Percentiles rank a stretch among this genome's conserved stretches.
Evolutionary conservation across 2,888 invertebrate species (phyloP).

Genomic region (Busseola fusca): DNA sequence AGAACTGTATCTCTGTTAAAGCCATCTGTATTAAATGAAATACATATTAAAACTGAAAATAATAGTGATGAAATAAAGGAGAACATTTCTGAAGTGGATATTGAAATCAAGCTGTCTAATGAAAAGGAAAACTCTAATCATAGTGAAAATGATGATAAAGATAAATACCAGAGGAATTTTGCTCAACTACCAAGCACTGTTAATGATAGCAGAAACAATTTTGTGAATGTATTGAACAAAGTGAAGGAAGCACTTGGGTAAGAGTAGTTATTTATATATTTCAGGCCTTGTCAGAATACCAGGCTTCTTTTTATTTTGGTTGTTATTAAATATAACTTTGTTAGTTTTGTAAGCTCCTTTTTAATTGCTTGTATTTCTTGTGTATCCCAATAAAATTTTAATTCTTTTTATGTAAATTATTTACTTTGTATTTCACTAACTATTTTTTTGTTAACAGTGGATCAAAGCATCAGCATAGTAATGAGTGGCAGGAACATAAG

Average conservation of each 20-base stretch:
- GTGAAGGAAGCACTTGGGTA: conserved; percentile 84
- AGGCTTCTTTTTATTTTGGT: not conserved
- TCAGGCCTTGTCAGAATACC: too few relatives aligned
- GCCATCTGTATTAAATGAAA: conserved; percentile 85
- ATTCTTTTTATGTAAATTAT: not conserved
- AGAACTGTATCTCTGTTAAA: conserved; percentile 82
- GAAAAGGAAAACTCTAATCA: conserved; percentile 82
- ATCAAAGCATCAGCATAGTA: conserved; percentile 68
- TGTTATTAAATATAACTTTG: not conserved
- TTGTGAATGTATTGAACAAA: conserved; percentile 83
- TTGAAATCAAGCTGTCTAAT: conserved; percentile 75
- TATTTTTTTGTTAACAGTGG: conserved; percentile 63
- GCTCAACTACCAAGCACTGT: conserved; percentile 74
- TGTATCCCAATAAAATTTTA: not conserved
- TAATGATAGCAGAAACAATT: conserved; percentile 81
- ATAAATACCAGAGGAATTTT: conserved; percentile 76
- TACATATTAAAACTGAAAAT: conserved; percentile 83
- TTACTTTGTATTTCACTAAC: not conserved
- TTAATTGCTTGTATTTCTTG: not conserved
- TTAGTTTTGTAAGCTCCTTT: too few relatives aligned
- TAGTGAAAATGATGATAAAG: conserved; percentile 77
- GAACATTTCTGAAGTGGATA: conserved; percentile 80
- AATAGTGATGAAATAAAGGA: conserved; percentile 74
- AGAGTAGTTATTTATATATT: conserved; percentile 56
- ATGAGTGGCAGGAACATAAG: conserved; percentile 76